Base-by-base conservation (phyloP, 2,113 vertebrate genomes). In the Capreolus pygargus region DNA sequence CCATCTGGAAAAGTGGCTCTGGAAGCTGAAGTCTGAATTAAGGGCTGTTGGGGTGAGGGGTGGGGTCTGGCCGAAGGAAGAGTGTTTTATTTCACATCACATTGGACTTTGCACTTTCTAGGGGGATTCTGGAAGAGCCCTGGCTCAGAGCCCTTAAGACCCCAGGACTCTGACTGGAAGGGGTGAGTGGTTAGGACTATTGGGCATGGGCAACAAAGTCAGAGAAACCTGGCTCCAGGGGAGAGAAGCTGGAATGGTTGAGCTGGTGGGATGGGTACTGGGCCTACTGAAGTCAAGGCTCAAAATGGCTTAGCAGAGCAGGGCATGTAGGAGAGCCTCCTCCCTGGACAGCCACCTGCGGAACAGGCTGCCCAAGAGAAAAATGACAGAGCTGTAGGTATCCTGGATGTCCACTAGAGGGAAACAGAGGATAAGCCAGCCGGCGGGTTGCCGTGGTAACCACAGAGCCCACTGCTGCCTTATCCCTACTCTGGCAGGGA, bases 381-480 rank as follows among this genome's bases (percentile, higher is more conserved):
- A 55, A 27, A 95, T 28, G 21, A 96, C 2, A 7, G 36, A 94
- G 21, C 76, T 57, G 74, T 30, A 96, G 58, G 23, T 89, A 25
- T 25, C 28, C 25, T 4, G 5, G n/a, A 50, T 57, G 43, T 58
- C 93, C 91, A 23, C 91, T 61, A 96, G 91, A 39, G 19, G 70
- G 67, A 61, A 91, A 57, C 36, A 19, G 9, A 96, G 33, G 15
- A 25, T 23, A 55, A 12, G 4, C 3, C 28, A 30, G 60, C 36
- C 0, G 0, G 27, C 7, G 5, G 30, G 94, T 97, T 19, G 39
- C 95, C 50, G 79, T 57, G 78, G 97, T 83, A 94, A 96, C 92
- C 1, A 0, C 3, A 9, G 76, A 83, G 39, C 82, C 43, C 1
- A 15, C 3, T 0, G 64, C 15, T 2, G 15, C 0, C 1, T 70